phyloP scores from a whole-genome alignment of 1,140 invertebrate species.

The Bombus balteatus region DNA sequence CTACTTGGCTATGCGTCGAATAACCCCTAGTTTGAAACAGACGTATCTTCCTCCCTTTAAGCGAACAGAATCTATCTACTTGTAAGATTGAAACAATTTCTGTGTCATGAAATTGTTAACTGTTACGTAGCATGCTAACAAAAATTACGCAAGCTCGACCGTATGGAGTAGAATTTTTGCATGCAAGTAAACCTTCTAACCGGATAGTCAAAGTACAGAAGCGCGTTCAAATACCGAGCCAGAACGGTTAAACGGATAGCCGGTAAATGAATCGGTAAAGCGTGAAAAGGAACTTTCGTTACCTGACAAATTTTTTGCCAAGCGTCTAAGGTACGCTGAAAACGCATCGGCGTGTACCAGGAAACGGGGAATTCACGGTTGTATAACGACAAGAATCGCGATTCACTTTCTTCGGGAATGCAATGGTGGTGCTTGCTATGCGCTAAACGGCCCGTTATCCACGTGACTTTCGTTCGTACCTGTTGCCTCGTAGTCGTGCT shows the following conservation, averaged over 20 bases:
- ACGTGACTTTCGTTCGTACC: conserved; percentile 17
- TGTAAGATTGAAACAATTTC: neutral
- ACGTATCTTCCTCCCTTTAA: neutral
- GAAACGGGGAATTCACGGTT: conserved; percentile 20
- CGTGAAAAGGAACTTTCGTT: conserved; percentile 2
- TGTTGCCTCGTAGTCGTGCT: neutral
- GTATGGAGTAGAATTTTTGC: neutral
- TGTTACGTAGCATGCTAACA: too few species aligned
- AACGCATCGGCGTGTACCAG: neutral
- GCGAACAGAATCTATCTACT: neutral
- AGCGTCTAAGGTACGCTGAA: neutral
- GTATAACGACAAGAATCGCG: conserved; percentile 46
- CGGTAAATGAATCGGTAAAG: neutral
- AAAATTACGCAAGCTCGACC: neutral
- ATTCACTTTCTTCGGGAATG: conserved; percentile 58
- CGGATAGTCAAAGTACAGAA: neutral
- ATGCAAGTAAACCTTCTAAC: neutral
- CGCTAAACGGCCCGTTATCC: conserved; percentile 32
- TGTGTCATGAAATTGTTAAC: neutral
- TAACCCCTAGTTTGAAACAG: neutral
- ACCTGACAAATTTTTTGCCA: neutral
- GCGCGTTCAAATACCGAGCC: neutral
- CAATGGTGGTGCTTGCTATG: conserved; percentile 6
- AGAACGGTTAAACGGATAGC: neutral
- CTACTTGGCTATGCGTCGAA: too few species aligned